Percentiles rank a stretch among this genome's conserved stretches.
phyloP scores from a whole-genome alignment of 2,888 invertebrate genomes.

The Syrista parreyssii region DNA sequence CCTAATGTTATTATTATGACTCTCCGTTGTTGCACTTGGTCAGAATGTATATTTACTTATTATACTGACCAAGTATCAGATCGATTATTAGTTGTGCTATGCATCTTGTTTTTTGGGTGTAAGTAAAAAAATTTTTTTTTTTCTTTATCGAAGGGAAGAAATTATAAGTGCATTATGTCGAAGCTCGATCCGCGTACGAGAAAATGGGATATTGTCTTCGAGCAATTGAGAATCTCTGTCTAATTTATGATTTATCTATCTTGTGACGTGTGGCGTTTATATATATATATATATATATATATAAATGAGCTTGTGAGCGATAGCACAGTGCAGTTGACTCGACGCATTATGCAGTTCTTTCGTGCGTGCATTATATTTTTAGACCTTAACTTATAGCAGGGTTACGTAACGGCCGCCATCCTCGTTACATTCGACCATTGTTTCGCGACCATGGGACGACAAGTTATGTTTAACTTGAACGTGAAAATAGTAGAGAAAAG shows the following conservation, averaged over 20 bases:
- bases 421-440: background rate
- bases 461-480: background rate
- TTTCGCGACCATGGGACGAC: background rate
- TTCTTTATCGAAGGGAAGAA: rapidly evolving
- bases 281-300: conserved; percentile 10
- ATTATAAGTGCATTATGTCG: no score
- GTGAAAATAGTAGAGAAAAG: background rate
- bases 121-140: no score
- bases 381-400: conserved; percentile 35
- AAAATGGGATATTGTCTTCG: no score
- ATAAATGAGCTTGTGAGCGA: conserved; percentile 28
- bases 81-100: no score
- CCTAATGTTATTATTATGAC: no score
- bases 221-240: conserved; percentile 46
- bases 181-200: no score
- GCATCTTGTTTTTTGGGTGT: no score
- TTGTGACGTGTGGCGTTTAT: conserved; percentile 29
- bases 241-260: conserved; percentile 51
- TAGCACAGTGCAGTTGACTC: conserved; percentile 38
- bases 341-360: conserved; percentile 45
- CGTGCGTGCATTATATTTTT: conserved; percentile 49
- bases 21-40: no score
- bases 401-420: conserved; percentile 15
- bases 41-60: no score
- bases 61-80: no score